phyloP scores from a whole-genome alignment of 2,888 invertebrate genomes.

The Patella depressa region DNA sequence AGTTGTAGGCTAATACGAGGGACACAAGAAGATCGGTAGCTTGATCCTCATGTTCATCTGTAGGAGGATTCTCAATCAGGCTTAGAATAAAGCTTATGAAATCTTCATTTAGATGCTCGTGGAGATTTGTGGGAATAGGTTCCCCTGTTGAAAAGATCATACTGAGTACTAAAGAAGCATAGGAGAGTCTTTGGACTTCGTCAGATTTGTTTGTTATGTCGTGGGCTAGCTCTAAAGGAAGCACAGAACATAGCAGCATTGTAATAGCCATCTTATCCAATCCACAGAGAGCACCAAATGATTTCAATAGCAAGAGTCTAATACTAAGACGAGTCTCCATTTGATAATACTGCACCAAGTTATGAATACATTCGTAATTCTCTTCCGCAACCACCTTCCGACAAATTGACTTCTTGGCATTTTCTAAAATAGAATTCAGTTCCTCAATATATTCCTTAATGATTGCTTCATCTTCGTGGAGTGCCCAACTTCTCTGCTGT shows the following conservation, averaged over 20 bases:
- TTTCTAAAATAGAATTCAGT: constrained; percentile 75
- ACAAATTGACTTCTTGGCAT: constrained; percentile 91
- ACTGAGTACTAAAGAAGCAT: constrained; percentile 86
- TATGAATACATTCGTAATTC: constrained; percentile 86
- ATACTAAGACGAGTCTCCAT: constrained; percentile 76
- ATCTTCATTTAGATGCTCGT: constrained; percentile 87
- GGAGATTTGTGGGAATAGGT: constrained; percentile 80
- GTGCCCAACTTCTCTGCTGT: constrained; percentile 94
- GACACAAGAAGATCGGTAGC: constrained; percentile 88
- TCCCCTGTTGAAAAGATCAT: constrained; percentile 93
- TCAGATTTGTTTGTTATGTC: constrained; percentile 71
- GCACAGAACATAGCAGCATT: constrained; percentile 87
- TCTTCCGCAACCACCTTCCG: constrained; percentile 87
- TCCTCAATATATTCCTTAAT: constrained; percentile 84
- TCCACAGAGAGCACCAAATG: constrained; percentile 89
- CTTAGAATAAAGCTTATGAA: constrained; percentile 87
- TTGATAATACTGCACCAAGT: constrained; percentile 93
- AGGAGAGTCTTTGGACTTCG: constrained; percentile 63
- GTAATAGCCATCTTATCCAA: constrained; percentile 85
- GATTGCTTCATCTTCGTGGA: constrained; percentile 92
- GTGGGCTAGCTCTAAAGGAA: constrained; percentile 91
- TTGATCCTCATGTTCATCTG: constrained; percentile 86
- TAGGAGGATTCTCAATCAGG: constrained; percentile 84
- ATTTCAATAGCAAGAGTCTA: constrained; percentile 84
- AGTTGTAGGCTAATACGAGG: constrained; percentile 88